Conservation (phyloP, 2,888 invertebrate species). For the Dasypolia templi region DNA sequence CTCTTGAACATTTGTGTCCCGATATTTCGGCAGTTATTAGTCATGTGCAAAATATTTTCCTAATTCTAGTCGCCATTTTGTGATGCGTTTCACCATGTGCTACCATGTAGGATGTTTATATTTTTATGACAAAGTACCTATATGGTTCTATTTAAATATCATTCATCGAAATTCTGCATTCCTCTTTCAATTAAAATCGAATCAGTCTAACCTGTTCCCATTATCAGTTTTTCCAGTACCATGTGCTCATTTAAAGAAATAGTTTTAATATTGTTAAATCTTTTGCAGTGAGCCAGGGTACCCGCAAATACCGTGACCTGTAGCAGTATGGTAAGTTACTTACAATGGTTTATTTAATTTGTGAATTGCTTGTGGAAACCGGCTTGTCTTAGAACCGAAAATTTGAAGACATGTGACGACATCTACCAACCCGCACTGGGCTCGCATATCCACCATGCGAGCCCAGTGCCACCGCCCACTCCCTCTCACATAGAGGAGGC, state of each 20-base stretch:
- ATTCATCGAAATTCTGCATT: neutral
- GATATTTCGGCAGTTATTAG: neutral
- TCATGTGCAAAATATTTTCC: neutral
- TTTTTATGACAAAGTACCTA: neutral
- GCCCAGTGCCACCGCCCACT: too few species aligned
- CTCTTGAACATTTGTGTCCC: neutral
- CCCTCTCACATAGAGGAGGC: too few species aligned
- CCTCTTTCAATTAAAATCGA: neutral
- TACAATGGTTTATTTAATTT: neutral
- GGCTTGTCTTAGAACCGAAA: too few species aligned
- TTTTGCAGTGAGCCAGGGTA: constrained; percentile 84
- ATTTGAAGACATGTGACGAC: too few species aligned
- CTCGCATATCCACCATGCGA: too few species aligned
- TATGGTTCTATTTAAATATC: neutral
- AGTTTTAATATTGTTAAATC: constrained; percentile 23
- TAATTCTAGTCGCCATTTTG: constrained; percentile 42
- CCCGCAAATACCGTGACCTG: constrained; percentile 74
- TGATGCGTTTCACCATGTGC: constrained; percentile 28
- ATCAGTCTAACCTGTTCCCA: neutral
- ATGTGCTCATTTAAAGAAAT: neutral
- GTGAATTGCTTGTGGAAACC: too few species aligned
- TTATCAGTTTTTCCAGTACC: neutral
- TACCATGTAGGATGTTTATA: neutral
- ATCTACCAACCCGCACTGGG: too few species aligned
- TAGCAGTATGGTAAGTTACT: constrained; percentile 76